Evolutionary conservation across 1,140 invertebrate genomes (phyloP), one percentile per base, ranked within the genome.

Genomic region (Drosophila albomicans): DNA sequence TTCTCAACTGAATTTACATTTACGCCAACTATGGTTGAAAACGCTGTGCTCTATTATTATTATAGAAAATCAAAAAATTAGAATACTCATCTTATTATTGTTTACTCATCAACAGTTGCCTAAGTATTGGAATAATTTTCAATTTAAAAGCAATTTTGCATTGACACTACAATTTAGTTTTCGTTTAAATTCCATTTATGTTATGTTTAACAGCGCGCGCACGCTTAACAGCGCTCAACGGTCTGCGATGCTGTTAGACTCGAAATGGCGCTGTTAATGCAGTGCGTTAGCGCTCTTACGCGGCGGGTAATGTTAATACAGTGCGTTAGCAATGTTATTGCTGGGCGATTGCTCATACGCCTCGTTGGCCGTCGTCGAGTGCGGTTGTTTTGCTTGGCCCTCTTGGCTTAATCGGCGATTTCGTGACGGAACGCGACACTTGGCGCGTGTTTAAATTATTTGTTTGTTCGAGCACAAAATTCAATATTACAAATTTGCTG

Each of bases 321-420:
- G 20, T 25, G 20, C 20, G 20, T 25, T 25, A 35, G 10, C 16
- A 38, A 56, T 15, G 35, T 38, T 25, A 41, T 3, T 46, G 41
- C 28, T 35, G 13, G 4, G 52, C 41, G 43, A 25, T 70, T 75
- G 51, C 66, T 75, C 72, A 75, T 70, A 75, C 67, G 72, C 59
- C 72, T 57, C 59, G 67, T 70, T 58, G 66, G 67, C 66, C 58
- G 72, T 75, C 48, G 66, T 70, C 66, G 66, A 62, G 72, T 63
- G 72, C 66, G 72, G 72, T 75, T 75, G 72, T 30, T 72, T 71
- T 69, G 5, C n/a, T 57, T 41, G 25, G 32, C 32, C 28, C 61
- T 45, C 28, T 51, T 70, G 41, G 48, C 57, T 62, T 43, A 30
- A 56, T 58, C 65, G 56, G 6, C 25, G 65, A 32, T 45, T 49